phyloP scores from a whole-genome alignment of 23 tunicate genomes.

The Ciona savignyi region DNA sequence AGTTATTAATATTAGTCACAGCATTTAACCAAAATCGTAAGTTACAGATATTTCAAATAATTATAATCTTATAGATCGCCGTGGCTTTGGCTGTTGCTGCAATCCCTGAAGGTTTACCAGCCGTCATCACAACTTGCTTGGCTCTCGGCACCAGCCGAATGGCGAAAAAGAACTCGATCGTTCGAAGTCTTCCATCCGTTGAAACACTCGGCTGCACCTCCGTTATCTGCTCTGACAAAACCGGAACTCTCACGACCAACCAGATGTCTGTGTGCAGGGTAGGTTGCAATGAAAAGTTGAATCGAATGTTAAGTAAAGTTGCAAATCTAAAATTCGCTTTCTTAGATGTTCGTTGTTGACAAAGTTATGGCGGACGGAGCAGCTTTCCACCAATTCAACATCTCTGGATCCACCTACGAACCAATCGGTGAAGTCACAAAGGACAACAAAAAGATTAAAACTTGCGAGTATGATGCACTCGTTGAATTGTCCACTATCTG shows the following conservation, averaged over 20 bases:
- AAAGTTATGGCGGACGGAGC: constrained; percentile 60
- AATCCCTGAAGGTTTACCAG: constrained; percentile 99
- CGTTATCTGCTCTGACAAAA: constrained; percentile 98
- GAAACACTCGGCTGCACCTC: constrained; percentile 99
- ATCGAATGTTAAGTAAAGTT: too few species aligned
- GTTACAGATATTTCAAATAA: too few species aligned
- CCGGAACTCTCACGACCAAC: constrained; percentile 99
- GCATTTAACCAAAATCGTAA: too few species aligned
- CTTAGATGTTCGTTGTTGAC: constrained; percentile 70
- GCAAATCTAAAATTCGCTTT: too few species aligned
- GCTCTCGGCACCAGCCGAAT: constrained; percentile 98
- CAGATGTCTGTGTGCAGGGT: constrained; percentile 96
- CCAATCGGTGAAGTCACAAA: constrained; percentile 86
- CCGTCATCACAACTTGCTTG: constrained; percentile 98
- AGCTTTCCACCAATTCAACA: constrained; percentile 62
- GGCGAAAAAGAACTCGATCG: constrained; percentile 99
- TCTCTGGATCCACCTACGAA: constrained; percentile 98
- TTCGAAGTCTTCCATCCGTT: constrained; percentile 92
- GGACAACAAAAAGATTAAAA: constrained; percentile 54
- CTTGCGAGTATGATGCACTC: constrained; percentile 75
- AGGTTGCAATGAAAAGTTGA: too few species aligned
- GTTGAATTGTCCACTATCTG: constrained; percentile 95
- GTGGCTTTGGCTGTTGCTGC: constrained; percentile 99
- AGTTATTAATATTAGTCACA: too few species aligned
- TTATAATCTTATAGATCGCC: constrained; percentile 69